These are phyloP conservation scores for Orcinus orca DNA, from an alignment of 2,113 vertebrate species.

Conservation along the genomic window DNA sequence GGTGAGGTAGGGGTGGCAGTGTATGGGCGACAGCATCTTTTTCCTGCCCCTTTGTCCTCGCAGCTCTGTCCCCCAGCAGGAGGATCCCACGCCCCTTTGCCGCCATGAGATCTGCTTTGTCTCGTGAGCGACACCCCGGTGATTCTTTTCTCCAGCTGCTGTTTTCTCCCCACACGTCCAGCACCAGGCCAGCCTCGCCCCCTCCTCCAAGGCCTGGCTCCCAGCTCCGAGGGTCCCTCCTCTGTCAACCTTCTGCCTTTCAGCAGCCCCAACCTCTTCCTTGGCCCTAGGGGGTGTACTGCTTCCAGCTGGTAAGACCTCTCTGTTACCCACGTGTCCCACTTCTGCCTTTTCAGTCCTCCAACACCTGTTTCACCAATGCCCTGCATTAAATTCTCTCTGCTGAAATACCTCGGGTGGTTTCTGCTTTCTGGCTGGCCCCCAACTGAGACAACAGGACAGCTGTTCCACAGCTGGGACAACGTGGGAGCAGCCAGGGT, in stretches of 20 bases:
- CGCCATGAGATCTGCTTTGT: fast-evolving
- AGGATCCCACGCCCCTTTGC: fast-evolving
- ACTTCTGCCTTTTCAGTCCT: too few relatives aligned
- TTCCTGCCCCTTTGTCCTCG: not conserved
- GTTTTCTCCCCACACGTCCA: not conserved
- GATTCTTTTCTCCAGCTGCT: not conserved
- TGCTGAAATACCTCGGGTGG: not conserved
- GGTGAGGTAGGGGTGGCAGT: not conserved
- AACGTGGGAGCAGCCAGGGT: not conserved
- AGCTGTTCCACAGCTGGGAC: slow-evolving; percentile 35
- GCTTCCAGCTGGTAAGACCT: not conserved
- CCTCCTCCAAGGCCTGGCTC: not conserved
- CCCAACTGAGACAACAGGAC: not conserved
- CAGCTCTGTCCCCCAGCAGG: not conserved
- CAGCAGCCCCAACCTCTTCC: not conserved
- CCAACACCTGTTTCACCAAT: fast-evolving
- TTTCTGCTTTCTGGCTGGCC: not conserved
- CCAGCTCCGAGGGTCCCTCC: not conserved
- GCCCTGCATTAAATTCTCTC: not conserved
- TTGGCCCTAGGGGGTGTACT: fast-evolving
- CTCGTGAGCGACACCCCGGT: fast-evolving
- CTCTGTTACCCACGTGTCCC: not conserved
- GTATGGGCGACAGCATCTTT: not conserved
- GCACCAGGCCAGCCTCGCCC: not conserved
- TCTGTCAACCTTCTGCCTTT: not conserved